Percentiles rank a stretch among this genome's conserved stretches.
Conservation (phyloP, 2,113 vertebrate species). For the Alethe castanea region DNA sequence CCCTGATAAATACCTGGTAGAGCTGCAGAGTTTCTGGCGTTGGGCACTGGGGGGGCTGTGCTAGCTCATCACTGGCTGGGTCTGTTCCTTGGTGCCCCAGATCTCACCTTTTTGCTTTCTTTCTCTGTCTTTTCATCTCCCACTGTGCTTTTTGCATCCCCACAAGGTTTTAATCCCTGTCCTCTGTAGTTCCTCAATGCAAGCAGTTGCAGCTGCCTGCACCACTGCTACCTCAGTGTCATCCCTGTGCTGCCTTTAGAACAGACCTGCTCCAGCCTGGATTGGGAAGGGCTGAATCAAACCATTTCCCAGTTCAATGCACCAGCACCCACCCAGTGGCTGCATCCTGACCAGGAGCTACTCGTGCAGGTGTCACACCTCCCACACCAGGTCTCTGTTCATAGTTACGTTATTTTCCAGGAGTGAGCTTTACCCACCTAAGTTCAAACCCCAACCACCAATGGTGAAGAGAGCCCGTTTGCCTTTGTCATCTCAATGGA, state of each 20-base stretch:
- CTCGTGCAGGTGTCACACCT: accelerated
- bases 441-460: background rate
- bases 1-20: too few relatives aligned
- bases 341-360: background rate
- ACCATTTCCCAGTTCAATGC: accelerated
- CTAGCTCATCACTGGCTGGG: background rate
- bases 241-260: background rate
- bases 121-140: too few relatives aligned
- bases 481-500: background rate
- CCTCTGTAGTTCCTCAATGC: background rate
- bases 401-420: background rate
- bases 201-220: background rate
- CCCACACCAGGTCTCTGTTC: background rate
- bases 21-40: too few relatives aligned
- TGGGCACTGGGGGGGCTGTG: background rate
- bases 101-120: too few relatives aligned
- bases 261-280: background rate
- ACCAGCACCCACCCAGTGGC: background rate
- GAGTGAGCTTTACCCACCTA: background rate
- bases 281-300: background rate
- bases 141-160: too few relatives aligned
- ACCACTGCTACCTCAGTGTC: accelerated
- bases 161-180: background rate
- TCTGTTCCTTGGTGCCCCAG: too few relatives aligned
- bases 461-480: background rate